Evolutionary conservation across 2,888 invertebrate species (phyloP).

Genomic region (Podotricha telesiphe): DNA sequence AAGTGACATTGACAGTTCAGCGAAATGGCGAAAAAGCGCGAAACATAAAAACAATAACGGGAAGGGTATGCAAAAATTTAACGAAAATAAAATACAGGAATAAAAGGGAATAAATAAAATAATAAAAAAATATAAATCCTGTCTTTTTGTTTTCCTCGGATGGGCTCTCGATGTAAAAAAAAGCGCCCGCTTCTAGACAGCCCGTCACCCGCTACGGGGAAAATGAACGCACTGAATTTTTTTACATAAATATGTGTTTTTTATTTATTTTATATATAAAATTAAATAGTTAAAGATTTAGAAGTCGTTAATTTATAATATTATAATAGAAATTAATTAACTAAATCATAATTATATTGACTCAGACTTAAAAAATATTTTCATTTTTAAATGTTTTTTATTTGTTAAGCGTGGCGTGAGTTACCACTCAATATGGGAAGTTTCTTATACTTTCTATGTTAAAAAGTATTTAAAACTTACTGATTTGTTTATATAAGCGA

Average conservation of each 20-base stretch:
- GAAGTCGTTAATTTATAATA: no score
- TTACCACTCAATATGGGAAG: no score
- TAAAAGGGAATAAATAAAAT: constrained; percentile 80
- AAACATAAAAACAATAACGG: constrained; percentile 65
- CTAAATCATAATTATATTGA: no score
- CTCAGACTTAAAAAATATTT: no score
- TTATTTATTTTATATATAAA: not conserved
- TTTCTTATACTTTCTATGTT: no score
- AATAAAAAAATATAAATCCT: constrained; percentile 82
- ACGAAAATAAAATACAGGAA: constrained; percentile 72
- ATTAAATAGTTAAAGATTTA: no score
- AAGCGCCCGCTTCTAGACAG: constrained; percentile 83
- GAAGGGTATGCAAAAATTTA: constrained; percentile 75
- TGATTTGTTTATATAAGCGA: no score
- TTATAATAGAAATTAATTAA: no score
- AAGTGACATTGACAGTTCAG: constrained; percentile 68
- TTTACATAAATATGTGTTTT: not conserved
- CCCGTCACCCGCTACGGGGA: constrained; percentile 56
- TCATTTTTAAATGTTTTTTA: no score
- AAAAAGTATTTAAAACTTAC: no score
- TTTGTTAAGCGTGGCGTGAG: no score
- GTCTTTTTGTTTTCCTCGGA: constrained; percentile 81
- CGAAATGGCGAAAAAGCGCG: constrained; percentile 66
- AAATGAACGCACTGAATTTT: constrained; percentile 54
- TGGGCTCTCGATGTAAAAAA: constrained; percentile 81